Evolutionary conservation across 2,113 vertebrate genomes (phyloP).

Genomic region (Abramis brama): DNA sequence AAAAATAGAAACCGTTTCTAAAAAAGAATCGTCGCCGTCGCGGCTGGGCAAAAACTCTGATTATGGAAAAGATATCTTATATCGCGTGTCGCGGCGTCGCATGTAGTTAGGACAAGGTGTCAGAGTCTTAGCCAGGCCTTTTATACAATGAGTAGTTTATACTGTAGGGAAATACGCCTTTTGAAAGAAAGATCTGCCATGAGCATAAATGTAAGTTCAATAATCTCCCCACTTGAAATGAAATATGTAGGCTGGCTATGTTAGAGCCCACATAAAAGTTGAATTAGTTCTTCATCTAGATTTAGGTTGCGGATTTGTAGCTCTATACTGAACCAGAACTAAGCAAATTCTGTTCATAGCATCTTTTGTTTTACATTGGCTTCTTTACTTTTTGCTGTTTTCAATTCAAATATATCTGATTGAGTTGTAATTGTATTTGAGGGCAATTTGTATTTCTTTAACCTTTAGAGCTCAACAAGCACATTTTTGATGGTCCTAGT

Average conservation of each 20-base stretch:
- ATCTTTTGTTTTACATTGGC: background rate
- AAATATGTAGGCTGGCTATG: background rate
- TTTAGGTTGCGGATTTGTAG: background rate
- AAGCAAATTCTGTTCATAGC: background rate
- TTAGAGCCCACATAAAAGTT: background rate
- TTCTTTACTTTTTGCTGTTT: background rate
- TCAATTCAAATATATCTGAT: background rate
- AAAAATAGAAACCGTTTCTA: too few relatives aligned
- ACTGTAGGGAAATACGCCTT: background rate
- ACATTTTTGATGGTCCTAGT: too few relatives aligned
- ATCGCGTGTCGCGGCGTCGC: too few relatives aligned
- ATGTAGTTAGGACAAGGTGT: too few relatives aligned
- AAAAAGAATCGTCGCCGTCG: too few relatives aligned
- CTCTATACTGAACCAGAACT: background rate
- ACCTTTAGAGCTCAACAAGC: background rate
- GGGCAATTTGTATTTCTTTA: background rate
- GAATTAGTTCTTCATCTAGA: background rate
- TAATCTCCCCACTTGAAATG: background rate
- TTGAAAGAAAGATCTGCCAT: background rate
- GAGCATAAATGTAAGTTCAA: background rate
- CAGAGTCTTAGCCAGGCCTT: constrained; percentile 3
- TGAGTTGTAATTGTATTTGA: background rate
- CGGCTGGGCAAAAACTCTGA: too few relatives aligned
- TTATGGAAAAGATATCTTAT: too few relatives aligned
- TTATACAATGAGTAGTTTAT: background rate